These are phyloP conservation scores for Drosophila varians DNA, from an alignment of 1,140 invertebrate species.

Conservation along the genomic window DNA sequence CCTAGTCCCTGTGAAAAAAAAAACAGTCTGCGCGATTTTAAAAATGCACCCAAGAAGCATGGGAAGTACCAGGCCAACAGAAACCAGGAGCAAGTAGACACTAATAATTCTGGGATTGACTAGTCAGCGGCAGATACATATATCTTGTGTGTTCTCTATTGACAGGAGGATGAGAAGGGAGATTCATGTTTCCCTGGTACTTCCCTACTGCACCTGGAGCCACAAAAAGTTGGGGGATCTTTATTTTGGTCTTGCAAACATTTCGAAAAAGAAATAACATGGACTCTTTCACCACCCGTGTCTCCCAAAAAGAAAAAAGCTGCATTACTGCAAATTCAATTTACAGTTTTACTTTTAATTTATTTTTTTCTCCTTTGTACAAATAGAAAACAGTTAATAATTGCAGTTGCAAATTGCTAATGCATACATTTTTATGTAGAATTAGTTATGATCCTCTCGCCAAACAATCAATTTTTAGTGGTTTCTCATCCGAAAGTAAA, in stretches of 20 bases:
- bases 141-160: background rate
- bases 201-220: background rate
- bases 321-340: conserved; percentile 3
- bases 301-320: no score
- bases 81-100: background rate
- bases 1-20: background rate
- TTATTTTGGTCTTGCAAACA: no score
- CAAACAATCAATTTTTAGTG: conserved; percentile 29
- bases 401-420: conserved; percentile 53
- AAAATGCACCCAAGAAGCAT: background rate
- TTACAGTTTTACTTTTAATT: conserved; percentile 44
- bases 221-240: no score
- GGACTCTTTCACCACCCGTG: no score
- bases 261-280: no score
- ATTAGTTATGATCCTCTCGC: conserved; percentile 8
- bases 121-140: no score
- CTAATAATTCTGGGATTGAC: background rate
- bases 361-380: conserved; percentile 59
- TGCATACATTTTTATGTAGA: conserved; percentile 26
- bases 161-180: no score
- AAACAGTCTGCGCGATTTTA: no score
- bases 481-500: conserved; percentile 18
- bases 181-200: background rate
- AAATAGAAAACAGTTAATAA: conserved; percentile 80
- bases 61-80: background rate